These are phyloP conservation scores for Drosophila antonietae DNA, from an alignment of 2,888 invertebrate genomes.

Conservation along the genomic window DNA sequence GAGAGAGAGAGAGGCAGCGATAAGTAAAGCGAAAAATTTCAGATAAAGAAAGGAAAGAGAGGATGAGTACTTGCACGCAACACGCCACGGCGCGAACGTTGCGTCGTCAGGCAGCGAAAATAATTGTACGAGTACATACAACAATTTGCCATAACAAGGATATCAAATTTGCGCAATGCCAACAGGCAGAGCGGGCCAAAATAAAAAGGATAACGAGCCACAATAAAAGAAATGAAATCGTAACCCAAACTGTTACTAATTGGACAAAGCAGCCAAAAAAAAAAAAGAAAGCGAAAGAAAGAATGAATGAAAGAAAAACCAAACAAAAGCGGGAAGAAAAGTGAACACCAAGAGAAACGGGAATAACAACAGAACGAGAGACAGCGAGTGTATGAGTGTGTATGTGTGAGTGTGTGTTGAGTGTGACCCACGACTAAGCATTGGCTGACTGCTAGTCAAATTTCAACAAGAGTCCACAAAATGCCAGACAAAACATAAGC, in stretches of 20 bases:
- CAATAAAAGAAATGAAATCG: constrained; percentile 80
- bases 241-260: constrained; percentile 78
- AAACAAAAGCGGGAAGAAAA: constrained; percentile 12
- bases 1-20: neutral
- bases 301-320: constrained; percentile 17
- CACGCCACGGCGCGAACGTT: constrained; percentile 20
- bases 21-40: neutral
- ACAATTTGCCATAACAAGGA: constrained; percentile 80
- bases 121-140: constrained; percentile 69
- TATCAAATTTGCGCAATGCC: constrained; percentile 76
- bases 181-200: constrained; percentile 38
- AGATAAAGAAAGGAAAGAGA: neutral
- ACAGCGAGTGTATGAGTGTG: constrained; percentile 24
- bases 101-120: constrained; percentile 46
- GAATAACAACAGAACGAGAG: constrained; percentile 9
- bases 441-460: constrained; percentile 62
- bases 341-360: constrained; percentile 42
- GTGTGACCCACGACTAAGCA: constrained; percentile 35
- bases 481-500: constrained; percentile 15
- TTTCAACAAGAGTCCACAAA: constrained; percentile 33
- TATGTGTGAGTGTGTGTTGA: constrained; percentile 34
- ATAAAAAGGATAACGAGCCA: constrained; percentile 80
- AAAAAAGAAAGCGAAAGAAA: neutral
- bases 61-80: constrained; percentile 24
- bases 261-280: constrained; percentile 75